Evolutionary conservation across 2,113 vertebrate species (phyloP).

Genomic region (Chitala chitala): DNA sequence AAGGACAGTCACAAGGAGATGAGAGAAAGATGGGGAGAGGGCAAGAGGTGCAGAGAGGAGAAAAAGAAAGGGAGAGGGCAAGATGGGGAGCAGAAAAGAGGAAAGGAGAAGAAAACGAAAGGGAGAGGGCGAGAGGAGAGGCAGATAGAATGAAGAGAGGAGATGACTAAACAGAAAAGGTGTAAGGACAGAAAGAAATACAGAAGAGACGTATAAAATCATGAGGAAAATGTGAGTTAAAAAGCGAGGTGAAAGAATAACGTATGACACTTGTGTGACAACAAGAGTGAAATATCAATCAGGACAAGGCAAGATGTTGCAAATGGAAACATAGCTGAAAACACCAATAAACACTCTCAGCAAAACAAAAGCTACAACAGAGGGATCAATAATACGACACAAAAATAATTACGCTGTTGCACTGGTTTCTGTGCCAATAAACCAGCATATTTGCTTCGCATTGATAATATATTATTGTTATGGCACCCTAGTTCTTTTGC

Average conservation of each 20-base stretch:
- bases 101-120: not conserved
- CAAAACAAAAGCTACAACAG: not conserved
- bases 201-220: not conserved
- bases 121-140: not conserved
- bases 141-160: not conserved
- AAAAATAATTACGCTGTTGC: constrained; percentile 28
- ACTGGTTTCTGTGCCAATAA: not conserved
- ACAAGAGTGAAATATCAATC: not conserved
- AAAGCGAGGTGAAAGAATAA: too few species aligned
- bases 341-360: not conserved
- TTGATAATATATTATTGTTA: constrained; percentile 6
- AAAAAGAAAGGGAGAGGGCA: not conserved
- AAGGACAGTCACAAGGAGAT: not conserved
- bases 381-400: not conserved
- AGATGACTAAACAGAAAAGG: not conserved
- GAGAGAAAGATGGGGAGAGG: constrained; percentile 12
- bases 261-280: too few species aligned
- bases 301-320: not conserved
- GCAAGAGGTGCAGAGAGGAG: not conserved
- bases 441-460: constrained; percentile 13
- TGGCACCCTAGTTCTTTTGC: constrained; percentile 15
- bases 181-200: not conserved
- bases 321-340: not conserved
- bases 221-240: not conserved
- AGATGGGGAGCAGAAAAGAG: not conserved